phyloP scores from a whole-genome alignment of 2,888 invertebrate genomes.

The Dryobota labecula region DNA sequence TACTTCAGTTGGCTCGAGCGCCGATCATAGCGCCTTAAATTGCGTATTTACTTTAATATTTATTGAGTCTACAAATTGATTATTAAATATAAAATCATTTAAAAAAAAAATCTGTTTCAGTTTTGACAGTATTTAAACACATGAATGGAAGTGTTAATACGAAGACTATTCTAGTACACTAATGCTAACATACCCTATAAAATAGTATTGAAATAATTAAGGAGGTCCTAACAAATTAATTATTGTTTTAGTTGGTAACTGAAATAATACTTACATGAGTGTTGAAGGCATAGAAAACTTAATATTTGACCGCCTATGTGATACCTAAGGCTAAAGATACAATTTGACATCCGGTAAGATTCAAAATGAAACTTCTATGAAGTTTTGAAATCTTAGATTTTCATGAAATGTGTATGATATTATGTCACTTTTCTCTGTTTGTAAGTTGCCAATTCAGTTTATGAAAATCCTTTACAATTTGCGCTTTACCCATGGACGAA shows the following conservation, averaged over 20 bases:
- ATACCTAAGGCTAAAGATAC: conserved; percentile 6
- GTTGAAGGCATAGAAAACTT: conserved; percentile 14
- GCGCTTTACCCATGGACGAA: not conserved
- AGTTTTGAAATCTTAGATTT: conserved; percentile 46
- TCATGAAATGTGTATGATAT: conserved; percentile 36
- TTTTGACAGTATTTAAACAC: conserved; percentile 48
- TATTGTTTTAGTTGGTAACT: conserved; percentile 57
- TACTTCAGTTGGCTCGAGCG: too few relatives aligned
- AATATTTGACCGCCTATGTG: conserved; percentile 8
- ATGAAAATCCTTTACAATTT: conserved; percentile 5
- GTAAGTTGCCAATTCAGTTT: not conserved
- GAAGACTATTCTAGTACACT: conserved; percentile 37
- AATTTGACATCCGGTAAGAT: conserved; percentile 1
- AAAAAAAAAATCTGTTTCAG: too few relatives aligned
- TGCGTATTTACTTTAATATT: conserved; percentile 2
- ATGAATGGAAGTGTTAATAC: conserved; percentile 30
- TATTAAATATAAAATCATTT: too few relatives aligned
- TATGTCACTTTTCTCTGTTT: conserved; percentile 2
- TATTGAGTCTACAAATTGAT: conserved; percentile 7
- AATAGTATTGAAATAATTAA: conserved; percentile 20
- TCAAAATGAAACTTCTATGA: conserved; percentile 34
- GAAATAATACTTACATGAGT: conserved; percentile 52
- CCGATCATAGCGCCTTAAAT: too few relatives aligned
- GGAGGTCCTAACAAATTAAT: conserved; percentile 11
- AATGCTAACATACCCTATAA: conserved; percentile 20